A percentile compares a stretch with the other conserved stretches of the same genome.
phyloP scores from a whole-genome alignment of 2,888 invertebrate species.

The Lithodes maja region DNA sequence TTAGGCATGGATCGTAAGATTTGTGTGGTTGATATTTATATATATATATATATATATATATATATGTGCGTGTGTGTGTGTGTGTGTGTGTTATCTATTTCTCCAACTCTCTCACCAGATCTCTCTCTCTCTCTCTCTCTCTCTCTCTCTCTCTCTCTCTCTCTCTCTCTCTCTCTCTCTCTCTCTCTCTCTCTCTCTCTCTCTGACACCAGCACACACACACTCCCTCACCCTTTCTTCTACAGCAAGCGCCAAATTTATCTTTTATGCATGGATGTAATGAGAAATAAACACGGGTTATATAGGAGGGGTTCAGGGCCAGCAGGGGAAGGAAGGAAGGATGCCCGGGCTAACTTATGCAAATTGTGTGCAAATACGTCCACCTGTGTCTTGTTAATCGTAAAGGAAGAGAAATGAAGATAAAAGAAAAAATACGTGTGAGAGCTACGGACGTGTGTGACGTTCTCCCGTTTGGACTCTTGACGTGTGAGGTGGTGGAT shows the following conservation, averaged over 20 bases:
- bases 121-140: neutral
- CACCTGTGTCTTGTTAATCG: slow-evolving; percentile 33
- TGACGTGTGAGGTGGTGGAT: no score
- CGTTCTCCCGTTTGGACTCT: no score
- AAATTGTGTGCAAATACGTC: slow-evolving; percentile 55
- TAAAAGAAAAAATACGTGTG: slow-evolving; percentile 15
- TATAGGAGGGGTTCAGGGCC: slow-evolving; percentile 44
- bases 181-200: neutral
- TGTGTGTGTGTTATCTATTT: neutral
- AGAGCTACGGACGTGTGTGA: neutral
- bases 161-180: neutral
- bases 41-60: no score
- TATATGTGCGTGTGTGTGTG: neutral
- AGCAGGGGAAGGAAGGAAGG: slow-evolving; percentile 18
- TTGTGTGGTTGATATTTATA: no score
- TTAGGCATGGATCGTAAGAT: no score
- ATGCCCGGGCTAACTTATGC: slow-evolving; percentile 44
- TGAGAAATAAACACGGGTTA: slow-evolving; percentile 56
- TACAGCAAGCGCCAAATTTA: slow-evolving; percentile 40
- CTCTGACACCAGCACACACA: neutral
- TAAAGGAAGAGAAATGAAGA: neutral
- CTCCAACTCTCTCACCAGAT: neutral
- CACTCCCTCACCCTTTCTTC: neutral
- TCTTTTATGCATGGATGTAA: slow-evolving; percentile 55
- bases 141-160: neutral